A percentile compares a stretch with the other conserved stretches of the same genome.
phyloP scores from a whole-genome alignment of 1,140 invertebrate species.

The Hormaphis cornu region DNA sequence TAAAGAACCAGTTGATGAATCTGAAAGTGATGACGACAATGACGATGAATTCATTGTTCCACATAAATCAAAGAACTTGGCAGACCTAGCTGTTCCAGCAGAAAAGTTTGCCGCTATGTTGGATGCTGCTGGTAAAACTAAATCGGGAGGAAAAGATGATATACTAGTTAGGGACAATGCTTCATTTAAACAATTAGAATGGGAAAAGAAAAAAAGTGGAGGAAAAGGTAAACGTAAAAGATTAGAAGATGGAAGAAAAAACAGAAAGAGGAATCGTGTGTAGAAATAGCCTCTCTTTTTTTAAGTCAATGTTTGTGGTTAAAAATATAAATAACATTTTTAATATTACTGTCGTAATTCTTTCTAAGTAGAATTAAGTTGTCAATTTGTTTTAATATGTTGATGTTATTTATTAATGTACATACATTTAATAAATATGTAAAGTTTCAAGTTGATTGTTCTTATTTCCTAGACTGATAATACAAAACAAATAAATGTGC shows the following conservation, averaged over 20 bases:
- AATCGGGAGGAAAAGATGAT: slow-evolving; percentile 31
- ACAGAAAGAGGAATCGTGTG: slow-evolving; percentile 2
- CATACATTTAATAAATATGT: slow-evolving; percentile 7
- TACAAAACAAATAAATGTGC: slow-evolving; percentile 8
- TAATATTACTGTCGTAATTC: neutral
- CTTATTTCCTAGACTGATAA: neutral
- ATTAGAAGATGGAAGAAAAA: slow-evolving; percentile 25
- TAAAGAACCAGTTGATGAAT: slow-evolving; percentile 37
- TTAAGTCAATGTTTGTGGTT: no score
- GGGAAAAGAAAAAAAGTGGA: slow-evolving; percentile 36
- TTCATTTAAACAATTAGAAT: slow-evolving; percentile 34
- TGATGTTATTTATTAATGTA: neutral
- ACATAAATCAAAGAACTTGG: slow-evolving; percentile 41
- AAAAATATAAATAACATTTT: neutral
- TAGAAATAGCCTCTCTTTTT: no score
- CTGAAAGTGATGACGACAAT: slow-evolving; percentile 43
- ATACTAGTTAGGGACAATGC: slow-evolving; percentile 30
- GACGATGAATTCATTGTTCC: slow-evolving; percentile 40
- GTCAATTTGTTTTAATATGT: neutral
- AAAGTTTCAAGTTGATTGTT: neutral
- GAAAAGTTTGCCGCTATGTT: slow-evolving; percentile 63
- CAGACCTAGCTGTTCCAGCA: slow-evolving; percentile 54
- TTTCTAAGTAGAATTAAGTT: no score
- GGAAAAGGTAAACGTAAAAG: slow-evolving; percentile 20
- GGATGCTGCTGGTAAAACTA: slow-evolving; percentile 52